phyloP scores from a whole-genome alignment of 2,113 vertebrate species.

The Bubo blakistoni region DNA sequence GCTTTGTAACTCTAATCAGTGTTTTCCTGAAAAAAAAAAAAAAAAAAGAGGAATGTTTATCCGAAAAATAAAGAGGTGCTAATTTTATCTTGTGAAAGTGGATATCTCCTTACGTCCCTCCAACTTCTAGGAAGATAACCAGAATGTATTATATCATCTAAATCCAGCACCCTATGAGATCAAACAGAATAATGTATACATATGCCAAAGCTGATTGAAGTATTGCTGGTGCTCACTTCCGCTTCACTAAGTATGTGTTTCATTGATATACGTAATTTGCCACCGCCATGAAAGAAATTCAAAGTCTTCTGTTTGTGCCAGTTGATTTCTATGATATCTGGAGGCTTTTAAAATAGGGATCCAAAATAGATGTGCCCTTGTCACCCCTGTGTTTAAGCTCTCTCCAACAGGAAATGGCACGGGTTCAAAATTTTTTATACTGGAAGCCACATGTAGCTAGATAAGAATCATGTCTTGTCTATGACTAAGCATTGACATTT shows the following conservation, averaged over 20 bases:
- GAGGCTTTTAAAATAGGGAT: constrained; percentile 68
- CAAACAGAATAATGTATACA: constrained; percentile 80
- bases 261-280: constrained; percentile 72
- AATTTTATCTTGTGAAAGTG: constrained; percentile 80
- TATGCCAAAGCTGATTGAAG: constrained; percentile 80
- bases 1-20: constrained; percentile 74
- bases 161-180: constrained; percentile 76
- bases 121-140: constrained; percentile 73
- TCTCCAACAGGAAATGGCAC: constrained; percentile 78
- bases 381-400: constrained; percentile 69
- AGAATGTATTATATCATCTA: constrained; percentile 72
- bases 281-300: constrained; percentile 61
- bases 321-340: constrained; percentile 67
- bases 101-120: constrained; percentile 68
- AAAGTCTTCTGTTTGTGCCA: constrained; percentile 69
- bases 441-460: constrained; percentile 71
- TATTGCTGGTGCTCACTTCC: constrained; percentile 75
- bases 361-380: constrained; percentile 76
- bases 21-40: constrained; percentile 63
- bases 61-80: constrained; percentile 72
- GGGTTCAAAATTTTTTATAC: constrained; percentile 65
- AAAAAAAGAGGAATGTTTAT: constrained; percentile 64
- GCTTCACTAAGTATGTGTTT: constrained; percentile 58
- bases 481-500: constrained; percentile 70
- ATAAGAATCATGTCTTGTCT: constrained; percentile 73